Base-by-base conservation (phyloP, 1,140 invertebrate species). In the Scaptomyza hsui region DNA sequence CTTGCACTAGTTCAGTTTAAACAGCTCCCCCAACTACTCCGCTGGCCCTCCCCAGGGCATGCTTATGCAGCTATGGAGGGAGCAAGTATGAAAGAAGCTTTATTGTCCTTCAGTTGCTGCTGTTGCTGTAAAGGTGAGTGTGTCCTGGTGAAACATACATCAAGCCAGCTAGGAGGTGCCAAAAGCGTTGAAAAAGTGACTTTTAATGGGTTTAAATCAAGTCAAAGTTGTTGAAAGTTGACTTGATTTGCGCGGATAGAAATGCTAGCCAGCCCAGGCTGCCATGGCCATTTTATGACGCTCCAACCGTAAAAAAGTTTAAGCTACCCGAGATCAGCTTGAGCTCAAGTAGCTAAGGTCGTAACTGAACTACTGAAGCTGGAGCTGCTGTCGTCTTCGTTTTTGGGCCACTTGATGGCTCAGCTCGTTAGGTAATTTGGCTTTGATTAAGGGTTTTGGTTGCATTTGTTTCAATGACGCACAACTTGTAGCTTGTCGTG, bases 121-220 rank as follows among this genome's bases (percentile, higher is more conserved):
- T 62, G 18, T 15, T 13, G 37, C 21, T 19, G 41, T 26, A 45
- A 41, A 41, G 18, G 80, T 85, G 78, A 41, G 68, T 61, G 32
- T 51, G 18, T 32, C 44, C 45, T 15, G 26, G 29, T 47, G 45
- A 44, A 51, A 44, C 44, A 49, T 47, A 71, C 60, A 57, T 65
- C 51, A 51, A 62, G 53, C 15, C 24, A 55, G 47, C 49, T 53
- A 44, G 56, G 19, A 44, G 56, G 19, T 65, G 53, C 69, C 64
- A 80, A 86, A 86, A 86, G 77, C 85, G 73, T 82, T 88, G 74
- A 88, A 88, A 88, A 88, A 88, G 82, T 89, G 82, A 89, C 82
- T 88, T 88, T 88, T 88, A 88, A 88, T 88, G 82, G 78, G 83
- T 88, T 88, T 88, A 88, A 88, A 88, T 88, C 82, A 88, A 88